Conservation (phyloP, 2,888 invertebrate genomes). For the Baronia brevicornis region DNA sequence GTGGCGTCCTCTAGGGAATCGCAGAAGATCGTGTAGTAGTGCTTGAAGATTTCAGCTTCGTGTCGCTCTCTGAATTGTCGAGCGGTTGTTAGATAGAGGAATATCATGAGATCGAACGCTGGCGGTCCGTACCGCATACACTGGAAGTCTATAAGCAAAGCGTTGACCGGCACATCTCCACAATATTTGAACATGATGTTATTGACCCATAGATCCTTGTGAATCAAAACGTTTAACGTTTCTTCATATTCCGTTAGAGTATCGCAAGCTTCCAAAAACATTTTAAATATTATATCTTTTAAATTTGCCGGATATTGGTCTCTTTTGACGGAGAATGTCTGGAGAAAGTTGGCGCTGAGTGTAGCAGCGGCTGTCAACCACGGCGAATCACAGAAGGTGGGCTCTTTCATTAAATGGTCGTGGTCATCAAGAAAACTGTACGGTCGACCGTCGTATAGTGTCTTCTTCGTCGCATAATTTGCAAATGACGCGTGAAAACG, state of each 20-base stretch:
- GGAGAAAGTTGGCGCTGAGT: conserved; percentile 37
- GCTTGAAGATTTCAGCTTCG: conserved; percentile 32
- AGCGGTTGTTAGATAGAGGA: conserved; percentile 44
- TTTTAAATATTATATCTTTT: conserved; percentile 28
- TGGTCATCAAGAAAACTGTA: conserved; percentile 35
- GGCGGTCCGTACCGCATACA: conserved; percentile 53
- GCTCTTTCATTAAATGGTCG: conserved; percentile 33
- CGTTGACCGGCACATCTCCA: conserved; percentile 32
- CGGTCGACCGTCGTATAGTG: conserved; percentile 12
- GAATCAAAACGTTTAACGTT: conserved; percentile 47
- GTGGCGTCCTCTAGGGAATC: conserved; percentile 30
- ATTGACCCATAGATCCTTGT: conserved; percentile 58
- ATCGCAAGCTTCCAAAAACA: conserved; percentile 38
- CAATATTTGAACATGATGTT: conserved; percentile 56
- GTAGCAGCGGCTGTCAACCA: conserved; percentile 46
- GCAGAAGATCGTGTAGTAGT: conserved; percentile 40
- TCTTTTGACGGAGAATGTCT: conserved; percentile 37
- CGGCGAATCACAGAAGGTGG: conserved; percentile 37
- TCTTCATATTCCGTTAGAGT: conserved; percentile 31
- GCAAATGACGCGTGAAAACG: conserved; percentile 53
- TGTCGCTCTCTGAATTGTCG: conserved; percentile 35
- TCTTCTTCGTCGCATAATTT: conserved; percentile 39
- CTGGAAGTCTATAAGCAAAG: conserved; percentile 53
- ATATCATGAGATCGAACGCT: conserved; percentile 46
- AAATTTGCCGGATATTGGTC: conserved; percentile 25